phyloP scores from a whole-genome alignment of 2,888 invertebrate species.

The Entomobrya multifasciata region DNA sequence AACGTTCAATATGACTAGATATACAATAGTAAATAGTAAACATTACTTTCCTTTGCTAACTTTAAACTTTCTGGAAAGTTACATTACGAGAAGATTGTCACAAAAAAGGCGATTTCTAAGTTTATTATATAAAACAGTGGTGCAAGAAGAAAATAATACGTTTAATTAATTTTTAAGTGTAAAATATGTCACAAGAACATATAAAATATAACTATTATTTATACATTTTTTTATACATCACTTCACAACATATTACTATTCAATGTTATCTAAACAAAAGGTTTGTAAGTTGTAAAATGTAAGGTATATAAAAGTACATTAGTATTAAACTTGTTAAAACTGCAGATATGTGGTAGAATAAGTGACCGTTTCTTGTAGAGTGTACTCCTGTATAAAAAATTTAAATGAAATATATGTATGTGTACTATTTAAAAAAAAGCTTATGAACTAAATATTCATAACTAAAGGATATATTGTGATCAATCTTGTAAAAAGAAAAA shows the following conservation, averaged over 20 bases:
- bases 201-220: conserved; percentile 18
- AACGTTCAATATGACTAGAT: too few relatives aligned
- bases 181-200: not conserved
- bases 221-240: conserved; percentile 56
- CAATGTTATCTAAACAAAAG: too few relatives aligned
- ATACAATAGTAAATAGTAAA: too few relatives aligned
- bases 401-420: not conserved
- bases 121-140: too few relatives aligned
- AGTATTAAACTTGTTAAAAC: conserved; percentile 12
- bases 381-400: not conserved
- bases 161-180: not conserved
- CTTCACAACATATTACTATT: not conserved
- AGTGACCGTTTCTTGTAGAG: not conserved
- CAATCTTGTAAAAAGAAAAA: conserved; percentile 23
- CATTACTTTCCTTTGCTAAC: too few relatives aligned
- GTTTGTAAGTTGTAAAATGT: not conserved
- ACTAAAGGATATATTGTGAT: conserved; percentile 48
- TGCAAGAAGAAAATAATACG: too few relatives aligned
- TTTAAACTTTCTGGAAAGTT: too few relatives aligned
- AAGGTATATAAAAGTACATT: not conserved
- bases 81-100: too few relatives aligned
- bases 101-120: too few relatives aligned
- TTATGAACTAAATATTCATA: conserved; percentile 19
- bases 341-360: not conserved
- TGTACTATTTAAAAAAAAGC: not conserved